Evolutionary conservation across 2,797 vertebrate species (phyloP), one percentile per base, ranked within the genome.

Genomic region (Melopsittacus undulatus): DNA sequence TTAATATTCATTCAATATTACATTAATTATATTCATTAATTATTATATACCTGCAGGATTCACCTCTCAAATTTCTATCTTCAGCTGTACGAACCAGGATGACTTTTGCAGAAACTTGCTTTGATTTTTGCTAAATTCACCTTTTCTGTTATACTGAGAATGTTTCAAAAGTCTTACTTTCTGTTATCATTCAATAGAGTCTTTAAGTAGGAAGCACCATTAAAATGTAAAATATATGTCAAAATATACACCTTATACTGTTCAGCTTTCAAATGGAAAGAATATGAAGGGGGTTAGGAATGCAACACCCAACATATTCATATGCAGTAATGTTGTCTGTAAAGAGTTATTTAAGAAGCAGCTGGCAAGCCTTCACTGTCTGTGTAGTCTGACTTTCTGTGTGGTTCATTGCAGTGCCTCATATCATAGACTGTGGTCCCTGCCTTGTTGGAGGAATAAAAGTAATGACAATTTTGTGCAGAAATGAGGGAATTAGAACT

Each of bases 401-500:
- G 40, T 52, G 84, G 14, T 49, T 74, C 70, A 1, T 86, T 95
- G 22, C 95, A 99, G 99, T 99, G 89, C 98, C 99, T 15, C 96
- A 59, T 13, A 83, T 97, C 59, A 93, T 99, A 96, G 98, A 99
- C 96, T 99, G 99, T 63, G 99, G 99, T 36, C 98, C 94, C 87
- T 99, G 99, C 95, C 98, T 99, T 72, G 94, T 98, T 7, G 99
- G 99, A 83, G 98, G 99, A 57, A 83, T 98, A 19, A 99, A 98
- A 97, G 93, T 98, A 73, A 96, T 92, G 2, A 96, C 96, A 62
- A 96, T 99, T 87, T 40, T 96, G 62, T 99, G 99, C 96, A 98
- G 93, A 93, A 99, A 99, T 54, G 97, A 98, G 51, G 99, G 99
- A 51, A 93, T 97, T 80, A 99, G 98, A 20, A 3, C 92, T 4